Evolutionary conservation across 2,888 invertebrate genomes (phyloP), one percentile per base, ranked within the genome.

Genomic region (Minunthozetes semirufus): DNA sequence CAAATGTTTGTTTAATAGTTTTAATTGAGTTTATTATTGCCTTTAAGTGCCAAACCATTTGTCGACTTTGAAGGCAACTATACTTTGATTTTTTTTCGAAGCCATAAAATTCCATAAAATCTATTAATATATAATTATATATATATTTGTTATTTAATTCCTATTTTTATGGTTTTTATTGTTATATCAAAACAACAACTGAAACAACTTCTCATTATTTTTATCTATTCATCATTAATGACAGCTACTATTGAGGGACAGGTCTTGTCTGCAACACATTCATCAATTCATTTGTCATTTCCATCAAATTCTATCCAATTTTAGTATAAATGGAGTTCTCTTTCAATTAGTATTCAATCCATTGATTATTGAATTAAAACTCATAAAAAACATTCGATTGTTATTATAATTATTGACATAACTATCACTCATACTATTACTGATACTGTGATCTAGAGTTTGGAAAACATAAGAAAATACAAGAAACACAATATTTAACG

Each of bases 11-110:
- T 50, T 50, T 50, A 50, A 50, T 19, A n/a, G 15, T 63, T 38
- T 63, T 63, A n/a, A 63, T 63, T 63, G 27, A 63, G 63, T 38
- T 63, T 50, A 50, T 3, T n/a, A n/a, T 63, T 17, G 33, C 63
- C 33, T 33, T 33, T 38, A 63, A 63, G 63, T 63, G 63, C 63
- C 63, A 63, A 63, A 63, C 27, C 19, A 29, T 15, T 63, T 63
- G 63, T 63, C 38, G 33, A n/a, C 63, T 63, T 27, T 38, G 38
- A 63, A 61, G 29, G 63, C 29, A 22, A 63, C 19, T 27, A 27
- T 61, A 4, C 17, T 27, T 63, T 33, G 27, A n/a, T 63, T 63
- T 63, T 33, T 27, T 27, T 27, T 29, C 27, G 3, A 27, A 61
- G 5, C 19, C 22, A 61, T 61, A 27, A 27, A 53, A 25, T 61